A percentile compares a stretch with the other conserved stretches of the same genome.
Conservation (phyloP, 1,140 invertebrate species). For the Drosophila repleta region DNA sequence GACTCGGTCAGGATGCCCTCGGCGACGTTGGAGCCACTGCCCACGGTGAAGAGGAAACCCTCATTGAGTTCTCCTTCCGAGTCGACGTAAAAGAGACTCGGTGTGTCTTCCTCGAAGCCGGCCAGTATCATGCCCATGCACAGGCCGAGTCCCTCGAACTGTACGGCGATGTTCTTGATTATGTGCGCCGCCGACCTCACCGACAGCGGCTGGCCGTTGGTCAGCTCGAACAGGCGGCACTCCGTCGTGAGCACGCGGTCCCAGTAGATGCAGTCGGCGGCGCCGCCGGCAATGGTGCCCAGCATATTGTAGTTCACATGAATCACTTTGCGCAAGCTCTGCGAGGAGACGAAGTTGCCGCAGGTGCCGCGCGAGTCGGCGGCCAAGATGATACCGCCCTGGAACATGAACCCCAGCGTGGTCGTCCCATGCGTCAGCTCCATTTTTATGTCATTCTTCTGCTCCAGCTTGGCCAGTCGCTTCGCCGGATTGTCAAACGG, state of each 20-base stretch:
- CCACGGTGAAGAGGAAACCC: slow-evolving; percentile 96
- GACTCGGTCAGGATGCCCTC: slow-evolving; percentile 97
- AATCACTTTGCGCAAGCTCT: slow-evolving; percentile 97
- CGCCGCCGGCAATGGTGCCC: slow-evolving; percentile 87
- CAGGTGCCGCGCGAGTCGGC: slow-evolving; percentile 98
- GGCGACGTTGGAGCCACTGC: slow-evolving; percentile 97
- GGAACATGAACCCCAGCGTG: slow-evolving; percentile 94
- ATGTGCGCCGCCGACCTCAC: slow-evolving; percentile 98
- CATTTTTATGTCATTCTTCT: slow-evolving; percentile 90
- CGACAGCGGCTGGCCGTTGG: slow-evolving; percentile 90
- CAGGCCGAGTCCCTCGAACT: slow-evolving; percentile 95
- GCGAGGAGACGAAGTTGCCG: slow-evolving; percentile 96
- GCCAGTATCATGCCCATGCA: slow-evolving; percentile 97
- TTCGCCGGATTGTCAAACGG: slow-evolving; percentile 86
- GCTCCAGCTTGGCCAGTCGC: slow-evolving; percentile 85
- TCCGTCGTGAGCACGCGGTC: slow-evolving; percentile 96
- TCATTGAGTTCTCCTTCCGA: slow-evolving; percentile 95
- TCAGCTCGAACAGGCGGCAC: slow-evolving; percentile 96
- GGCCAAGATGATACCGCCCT: slow-evolving; percentile 96
- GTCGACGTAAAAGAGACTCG: slow-evolving; percentile 98
- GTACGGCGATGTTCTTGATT: slow-evolving; percentile 97
- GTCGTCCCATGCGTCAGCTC: slow-evolving; percentile 98
- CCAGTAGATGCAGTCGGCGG: slow-evolving; percentile 99
- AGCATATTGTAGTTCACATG: slow-evolving; percentile 94
- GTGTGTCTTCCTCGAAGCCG: slow-evolving; percentile 97